A percentile compares a stretch with the other conserved stretches of the same genome.
phyloP scores from a whole-genome alignment of 2,113 vertebrate species.

The Neolamprologus brichardi region DNA sequence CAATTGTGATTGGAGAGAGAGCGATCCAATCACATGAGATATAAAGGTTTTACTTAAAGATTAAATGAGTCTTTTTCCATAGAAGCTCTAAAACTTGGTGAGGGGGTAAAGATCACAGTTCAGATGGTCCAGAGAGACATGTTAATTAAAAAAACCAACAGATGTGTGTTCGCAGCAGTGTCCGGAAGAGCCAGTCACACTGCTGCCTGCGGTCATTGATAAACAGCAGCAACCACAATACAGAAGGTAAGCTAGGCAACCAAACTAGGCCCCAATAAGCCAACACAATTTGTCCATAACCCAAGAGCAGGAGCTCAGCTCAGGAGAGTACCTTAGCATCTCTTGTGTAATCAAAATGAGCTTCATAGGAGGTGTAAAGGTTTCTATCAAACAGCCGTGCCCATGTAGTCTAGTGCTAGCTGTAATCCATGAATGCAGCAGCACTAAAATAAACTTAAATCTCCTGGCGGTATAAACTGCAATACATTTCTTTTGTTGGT shows the following conservation, averaged over 20 bases:
- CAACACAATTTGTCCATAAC: background rate
- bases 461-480: background rate
- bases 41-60: background rate
- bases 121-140: background rate
- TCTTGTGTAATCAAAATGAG: background rate
- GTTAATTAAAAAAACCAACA: background rate
- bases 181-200: background rate
- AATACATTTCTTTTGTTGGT: background rate
- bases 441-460: background rate
- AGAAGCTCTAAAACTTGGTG: background rate
- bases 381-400: background rate
- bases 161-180: background rate
- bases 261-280: background rate
- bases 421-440: background rate
- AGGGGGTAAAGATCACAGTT: background rate
- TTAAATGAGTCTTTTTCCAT: background rate
- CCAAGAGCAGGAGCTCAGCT: background rate
- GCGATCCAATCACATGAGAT: background rate
- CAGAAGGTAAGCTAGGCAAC: background rate
- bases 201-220: background rate
- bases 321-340: background rate
- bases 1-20: background rate
- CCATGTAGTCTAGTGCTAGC: background rate
- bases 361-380: background rate
- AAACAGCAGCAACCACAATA: background rate